Evolutionary conservation across 2,113 vertebrate genomes (phyloP).

Genomic region (Channa argus): DNA sequence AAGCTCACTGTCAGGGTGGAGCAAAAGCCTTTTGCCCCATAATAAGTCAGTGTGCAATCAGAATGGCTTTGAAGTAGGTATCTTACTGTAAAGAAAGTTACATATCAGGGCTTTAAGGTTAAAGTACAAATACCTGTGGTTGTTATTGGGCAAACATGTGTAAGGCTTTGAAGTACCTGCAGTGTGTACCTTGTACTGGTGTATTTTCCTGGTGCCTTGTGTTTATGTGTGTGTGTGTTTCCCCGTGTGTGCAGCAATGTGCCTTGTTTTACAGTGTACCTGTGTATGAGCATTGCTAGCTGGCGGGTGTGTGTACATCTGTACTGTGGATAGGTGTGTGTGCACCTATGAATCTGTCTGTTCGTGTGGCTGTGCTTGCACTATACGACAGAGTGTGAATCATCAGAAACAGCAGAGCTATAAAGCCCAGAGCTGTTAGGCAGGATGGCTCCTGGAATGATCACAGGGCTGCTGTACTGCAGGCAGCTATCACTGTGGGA

Average conservation of each 20-base stretch:
- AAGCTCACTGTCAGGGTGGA: no score
- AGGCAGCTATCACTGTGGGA: constrained; percentile 65
- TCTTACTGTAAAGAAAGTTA: no score
- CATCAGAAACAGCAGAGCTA: constrained; percentile 70
- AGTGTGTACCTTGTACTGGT: background rate
- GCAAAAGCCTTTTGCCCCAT: no score
- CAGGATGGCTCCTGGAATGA: constrained; percentile 77
- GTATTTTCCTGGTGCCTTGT: background rate
- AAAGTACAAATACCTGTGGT: no score
- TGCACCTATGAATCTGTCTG: constrained; percentile 67
- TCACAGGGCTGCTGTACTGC: constrained; percentile 70
- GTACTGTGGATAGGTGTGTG: background rate
- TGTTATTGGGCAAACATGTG: constrained; percentile 4
- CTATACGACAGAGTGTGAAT: constrained; percentile 74
- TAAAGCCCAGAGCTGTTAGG: constrained; percentile 79
- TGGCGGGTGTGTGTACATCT: background rate
- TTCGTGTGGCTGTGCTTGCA: constrained; percentile 72
- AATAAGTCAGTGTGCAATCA: no score
- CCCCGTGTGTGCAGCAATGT: constrained; percentile 29
- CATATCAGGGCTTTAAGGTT: no score
- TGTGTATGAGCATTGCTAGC: constrained; percentile 5
- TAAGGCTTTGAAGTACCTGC: background rate
- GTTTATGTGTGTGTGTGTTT: background rate
- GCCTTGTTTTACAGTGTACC: constrained; percentile 29
- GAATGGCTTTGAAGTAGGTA: no score